phyloP scores from a whole-genome alignment of 2,113 vertebrate genomes.

The Lota lota region DNA sequence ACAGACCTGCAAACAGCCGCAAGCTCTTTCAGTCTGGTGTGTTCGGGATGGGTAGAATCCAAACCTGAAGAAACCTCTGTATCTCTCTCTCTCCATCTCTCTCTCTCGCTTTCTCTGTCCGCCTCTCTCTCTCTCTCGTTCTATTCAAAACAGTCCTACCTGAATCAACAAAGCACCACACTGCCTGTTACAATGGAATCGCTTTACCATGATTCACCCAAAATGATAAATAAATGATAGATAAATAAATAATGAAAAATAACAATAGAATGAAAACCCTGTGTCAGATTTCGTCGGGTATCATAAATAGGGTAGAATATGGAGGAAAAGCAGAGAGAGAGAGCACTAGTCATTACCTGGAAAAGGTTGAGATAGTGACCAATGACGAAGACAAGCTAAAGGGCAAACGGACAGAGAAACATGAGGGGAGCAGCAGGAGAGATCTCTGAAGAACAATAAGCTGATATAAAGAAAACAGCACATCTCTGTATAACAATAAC shows the following conservation, averaged over 20 bases:
- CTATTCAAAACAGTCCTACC: no score
- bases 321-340: neutral
- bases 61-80: constrained; percentile 18
- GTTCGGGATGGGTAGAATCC: constrained; percentile 33
- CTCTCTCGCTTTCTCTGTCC: no score
- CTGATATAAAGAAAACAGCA: neutral
- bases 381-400: neutral
- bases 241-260: no score
- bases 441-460: neutral
- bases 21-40: constrained; percentile 39
- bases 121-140: no score
- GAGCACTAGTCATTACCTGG: neutral
- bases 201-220: no score
- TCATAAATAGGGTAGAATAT: neutral
- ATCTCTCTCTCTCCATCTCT: no score
- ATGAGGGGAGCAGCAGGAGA: neutral
- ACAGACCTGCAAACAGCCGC: constrained; percentile 2
- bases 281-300: neutral
- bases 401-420: constrained; percentile 3
- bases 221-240: no score
- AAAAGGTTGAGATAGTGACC: neutral
- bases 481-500: neutral
- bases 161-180: no score
- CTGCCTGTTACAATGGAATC: no score
- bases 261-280: no score